Evolutionary conservation across 2,113 vertebrate species (phyloP).

Genomic region (Merops nubicus): DNA sequence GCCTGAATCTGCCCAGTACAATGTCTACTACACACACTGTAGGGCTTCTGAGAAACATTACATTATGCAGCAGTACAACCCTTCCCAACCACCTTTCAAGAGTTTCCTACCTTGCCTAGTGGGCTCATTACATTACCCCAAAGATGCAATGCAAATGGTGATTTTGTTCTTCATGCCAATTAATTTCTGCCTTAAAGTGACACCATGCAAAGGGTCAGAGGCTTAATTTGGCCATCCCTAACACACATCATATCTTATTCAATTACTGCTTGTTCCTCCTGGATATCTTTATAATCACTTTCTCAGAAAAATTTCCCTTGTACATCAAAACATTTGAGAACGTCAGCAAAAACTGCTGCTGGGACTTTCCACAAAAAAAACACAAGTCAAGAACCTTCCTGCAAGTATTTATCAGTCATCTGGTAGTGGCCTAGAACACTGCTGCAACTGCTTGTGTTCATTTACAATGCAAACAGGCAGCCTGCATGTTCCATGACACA

Average conservation of each 20-base stretch:
- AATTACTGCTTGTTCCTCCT: neutral
- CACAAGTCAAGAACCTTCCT: neutral
- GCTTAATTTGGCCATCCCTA: neutral
- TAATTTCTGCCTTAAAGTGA: neutral
- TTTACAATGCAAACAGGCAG: neutral
- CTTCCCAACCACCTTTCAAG: neutral
- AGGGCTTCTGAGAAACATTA: neutral
- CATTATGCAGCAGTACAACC: neutral
- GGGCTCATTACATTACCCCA: neutral
- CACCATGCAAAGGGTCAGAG: neutral
- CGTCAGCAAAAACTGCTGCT: neutral
- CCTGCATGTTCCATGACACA: neutral
- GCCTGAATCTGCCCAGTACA: no score
- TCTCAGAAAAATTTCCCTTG: neutral
- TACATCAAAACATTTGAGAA: neutral
- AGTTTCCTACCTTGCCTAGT: neutral
- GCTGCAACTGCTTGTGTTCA: neutral
- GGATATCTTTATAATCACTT: neutral
- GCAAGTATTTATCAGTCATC: neutral
- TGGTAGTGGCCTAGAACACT: neutral
- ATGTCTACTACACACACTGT: accelerated
- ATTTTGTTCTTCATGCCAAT: neutral
- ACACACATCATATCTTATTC: neutral
- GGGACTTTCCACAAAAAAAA: neutral
- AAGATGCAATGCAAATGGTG: neutral